Base-by-base conservation (phyloP, 1,140 invertebrate species). In the Dendroctonus valens region DNA sequence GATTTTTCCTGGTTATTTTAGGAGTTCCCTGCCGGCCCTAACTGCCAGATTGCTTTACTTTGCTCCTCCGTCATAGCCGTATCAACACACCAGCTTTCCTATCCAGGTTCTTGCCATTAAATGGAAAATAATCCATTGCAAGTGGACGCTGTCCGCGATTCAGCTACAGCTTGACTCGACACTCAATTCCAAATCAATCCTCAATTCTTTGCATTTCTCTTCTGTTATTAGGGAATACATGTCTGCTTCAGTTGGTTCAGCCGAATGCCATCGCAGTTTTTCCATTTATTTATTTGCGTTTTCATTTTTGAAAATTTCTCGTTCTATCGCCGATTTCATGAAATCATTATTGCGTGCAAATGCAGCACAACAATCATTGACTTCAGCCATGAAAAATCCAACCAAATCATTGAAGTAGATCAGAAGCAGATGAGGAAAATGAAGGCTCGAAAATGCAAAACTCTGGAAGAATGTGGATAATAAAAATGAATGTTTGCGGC, bases 1-100 rank as follows among this genome's bases (percentile, higher is more conserved):
- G 67, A 68, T 68, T 68, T 68, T 67, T 68, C 55, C 60, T 63
- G 55, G 67, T 68, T 68, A 68, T 68, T 68, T 68, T 68, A 68
- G 67, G 67, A 68, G 57, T 68, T 61, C 59, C 59, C 59, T 67
- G 53, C 65, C 60, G 67, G 67, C 67, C 62, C 59, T 46, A 61
- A 61, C 59, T 61, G 59, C 50, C 59, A 52, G 51, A 55, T 54
- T 64, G 51, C 51, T 64, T 49, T 58, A 46, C 63, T 57, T 65
- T 50, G 42, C 63, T 65, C 11, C 39, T 46, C 9, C 2, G 12
- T 46, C 44, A 46, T 12, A 46, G 44, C 44, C 9, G 44, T 12
- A 9, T 46, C 12, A 11, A 46, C 44, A 11, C 44, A 46, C 26
- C 44, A 46, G 9, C 1, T 48, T n/a, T 48, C n/a, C 46, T 14